phyloP scores from a whole-genome alignment of 1,140 invertebrate species.

The Panagrolaimus sp. region DNA sequence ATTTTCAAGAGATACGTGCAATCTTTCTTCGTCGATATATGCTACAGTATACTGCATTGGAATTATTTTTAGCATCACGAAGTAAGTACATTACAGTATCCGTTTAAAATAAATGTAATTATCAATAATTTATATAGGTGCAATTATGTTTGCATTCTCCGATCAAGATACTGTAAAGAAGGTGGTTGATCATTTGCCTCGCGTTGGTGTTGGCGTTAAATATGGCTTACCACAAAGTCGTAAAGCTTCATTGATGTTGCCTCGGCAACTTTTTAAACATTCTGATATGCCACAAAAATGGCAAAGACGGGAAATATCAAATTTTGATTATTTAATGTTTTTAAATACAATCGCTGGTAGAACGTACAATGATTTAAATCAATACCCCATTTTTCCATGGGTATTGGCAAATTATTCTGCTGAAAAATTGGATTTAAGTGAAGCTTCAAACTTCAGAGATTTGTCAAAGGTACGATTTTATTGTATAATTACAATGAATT shows the following conservation, averaged over 20 bases:
- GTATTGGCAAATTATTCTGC: conserved; percentile 96
- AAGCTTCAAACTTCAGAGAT: conserved; percentile 94
- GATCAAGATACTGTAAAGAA: conserved; percentile 94
- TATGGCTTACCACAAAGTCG: conserved; percentile 96
- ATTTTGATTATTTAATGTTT: conserved; percentile 99
- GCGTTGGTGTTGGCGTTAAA: conserved; percentile 97
- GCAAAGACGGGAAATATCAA: conserved; percentile 79
- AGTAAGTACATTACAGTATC: conserved; percentile 67
- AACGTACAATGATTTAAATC: conserved; percentile 97
- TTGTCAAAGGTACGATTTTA: conserved; percentile 84
- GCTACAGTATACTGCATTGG: conserved; percentile 90
- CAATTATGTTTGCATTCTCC: conserved; percentile 94
- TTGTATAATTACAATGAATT: too few relatives aligned
- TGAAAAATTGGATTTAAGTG: conserved; percentile 86
- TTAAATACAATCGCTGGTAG: conserved; percentile 96
- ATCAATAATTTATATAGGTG: conserved; percentile 69
- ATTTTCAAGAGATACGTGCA: conserved; percentile 95
- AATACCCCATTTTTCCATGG: conserved; percentile 99
- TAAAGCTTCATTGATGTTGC: conserved; percentile 93
- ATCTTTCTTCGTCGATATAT: conserved; percentile 93
- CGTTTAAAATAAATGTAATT: conserved; percentile 17
- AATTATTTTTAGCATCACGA: conserved; percentile 95
- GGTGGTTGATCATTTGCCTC: conserved; percentile 90
- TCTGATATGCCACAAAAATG: conserved; percentile 99
- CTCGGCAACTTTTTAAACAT: conserved; percentile 90